Evolutionary conservation across 1,140 invertebrate genomes (phyloP).

Genomic region (Telenomus remus): DNA sequence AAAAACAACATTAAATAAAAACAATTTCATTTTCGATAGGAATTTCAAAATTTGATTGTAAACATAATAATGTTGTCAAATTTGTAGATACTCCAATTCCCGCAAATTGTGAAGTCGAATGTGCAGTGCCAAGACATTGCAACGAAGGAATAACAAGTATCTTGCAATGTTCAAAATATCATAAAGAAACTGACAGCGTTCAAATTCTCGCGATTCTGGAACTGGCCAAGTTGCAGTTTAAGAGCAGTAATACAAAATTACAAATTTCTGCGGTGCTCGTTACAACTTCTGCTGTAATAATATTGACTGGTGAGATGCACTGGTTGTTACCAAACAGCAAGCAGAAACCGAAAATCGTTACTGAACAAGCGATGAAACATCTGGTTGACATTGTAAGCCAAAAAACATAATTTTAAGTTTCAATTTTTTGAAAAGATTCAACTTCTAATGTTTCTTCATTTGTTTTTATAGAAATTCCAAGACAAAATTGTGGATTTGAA

Average conservation of each 20-base stretch:
- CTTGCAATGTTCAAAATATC: conserved; percentile 56
- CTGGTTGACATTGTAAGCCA: conserved; percentile 75
- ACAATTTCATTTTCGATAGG: no score
- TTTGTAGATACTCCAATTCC: conserved; percentile 63
- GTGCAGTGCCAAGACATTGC: conserved; percentile 66
- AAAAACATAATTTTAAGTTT: conserved; percentile 1
- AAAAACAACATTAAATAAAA: no score
- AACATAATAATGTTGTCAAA: neutral
- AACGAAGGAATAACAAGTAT: conserved; percentile 59
- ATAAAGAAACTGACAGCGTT: conserved; percentile 65
- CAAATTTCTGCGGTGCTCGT: conserved; percentile 65
- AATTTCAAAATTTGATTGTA: neutral
- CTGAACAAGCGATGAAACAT: conserved; percentile 75
- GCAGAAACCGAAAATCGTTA: conserved; percentile 59
- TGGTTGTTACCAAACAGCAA: conserved; percentile 68
- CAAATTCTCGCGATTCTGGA: conserved; percentile 72
- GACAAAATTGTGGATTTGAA: conserved; percentile 60
- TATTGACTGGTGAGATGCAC: conserved; percentile 69
- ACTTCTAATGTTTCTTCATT: neutral
- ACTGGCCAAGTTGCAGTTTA: conserved; percentile 64
- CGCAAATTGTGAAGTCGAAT: conserved; percentile 71
- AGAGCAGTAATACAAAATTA: conserved; percentile 61
- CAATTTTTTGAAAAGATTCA: conserved; percentile 1
- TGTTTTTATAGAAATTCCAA: conserved; percentile 59
- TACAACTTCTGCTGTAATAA: conserved; percentile 65